Evolutionary conservation across 92 coral and sea anemone genomes (phyloP).

Genomic region (Phymanthus crucifer): DNA sequence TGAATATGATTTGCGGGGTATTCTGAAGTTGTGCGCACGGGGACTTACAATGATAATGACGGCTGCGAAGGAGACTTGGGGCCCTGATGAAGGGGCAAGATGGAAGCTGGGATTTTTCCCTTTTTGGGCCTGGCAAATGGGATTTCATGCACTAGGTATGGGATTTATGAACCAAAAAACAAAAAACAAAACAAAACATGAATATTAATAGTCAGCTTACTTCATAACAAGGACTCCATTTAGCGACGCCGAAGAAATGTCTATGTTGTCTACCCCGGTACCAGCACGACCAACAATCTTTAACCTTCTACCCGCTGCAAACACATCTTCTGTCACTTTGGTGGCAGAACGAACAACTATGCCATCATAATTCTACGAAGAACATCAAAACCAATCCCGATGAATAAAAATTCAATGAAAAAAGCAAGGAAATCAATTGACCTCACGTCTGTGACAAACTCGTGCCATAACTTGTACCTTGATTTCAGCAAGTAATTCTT

Average conservation of each 20-base stretch:
- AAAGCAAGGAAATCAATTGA: background rate
- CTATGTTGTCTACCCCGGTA: slow-evolving; percentile 96
- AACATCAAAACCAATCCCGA: background rate
- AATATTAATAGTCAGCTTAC: slow-evolving; percentile 54
- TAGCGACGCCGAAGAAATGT: slow-evolving; percentile 74
- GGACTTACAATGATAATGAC: too few species aligned
- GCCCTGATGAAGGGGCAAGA: too few species aligned
- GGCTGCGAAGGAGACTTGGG: too few species aligned
- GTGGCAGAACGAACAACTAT: slow-evolving; percentile 96
- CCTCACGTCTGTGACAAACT: background rate
- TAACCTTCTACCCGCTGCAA: slow-evolving; percentile 83
- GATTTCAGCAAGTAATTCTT: slow-evolving; percentile 81
- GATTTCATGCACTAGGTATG: too few species aligned
- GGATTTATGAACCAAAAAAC: too few species aligned
- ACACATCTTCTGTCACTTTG: slow-evolving; percentile 87
- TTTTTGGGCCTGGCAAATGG: too few species aligned
- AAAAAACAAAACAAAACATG: too few species aligned
- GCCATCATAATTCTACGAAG: slow-evolving; percentile 85
- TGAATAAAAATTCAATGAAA: background rate
- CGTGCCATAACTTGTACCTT: slow-evolving; percentile 45
- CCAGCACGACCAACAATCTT: slow-evolving; percentile 98
- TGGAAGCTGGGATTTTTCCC: too few species aligned
- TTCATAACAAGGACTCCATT: slow-evolving; percentile 96
- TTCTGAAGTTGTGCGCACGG: too few species aligned
- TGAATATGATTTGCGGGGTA: too few species aligned